Conservation (phyloP, 1,140 invertebrate genomes). For the Drosophila ironensis region DNA sequence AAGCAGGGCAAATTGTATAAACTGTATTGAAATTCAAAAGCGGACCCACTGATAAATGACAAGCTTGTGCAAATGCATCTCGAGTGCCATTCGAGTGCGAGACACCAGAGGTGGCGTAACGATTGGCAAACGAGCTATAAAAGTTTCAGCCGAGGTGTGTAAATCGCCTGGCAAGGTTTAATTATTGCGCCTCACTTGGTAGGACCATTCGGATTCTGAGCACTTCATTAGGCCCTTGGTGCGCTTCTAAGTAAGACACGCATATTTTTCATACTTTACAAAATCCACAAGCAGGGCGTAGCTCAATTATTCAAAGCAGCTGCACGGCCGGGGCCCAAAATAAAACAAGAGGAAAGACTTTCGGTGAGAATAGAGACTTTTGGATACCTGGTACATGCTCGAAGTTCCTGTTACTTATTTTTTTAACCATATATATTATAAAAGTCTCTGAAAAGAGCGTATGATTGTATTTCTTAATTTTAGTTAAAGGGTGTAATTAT, state of each 20-base stretch:
- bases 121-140: background rate
- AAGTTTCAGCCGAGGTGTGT: conserved; percentile 9
- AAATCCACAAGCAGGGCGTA: conserved; percentile 47
- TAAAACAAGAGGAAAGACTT: conserved; percentile 1
- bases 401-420: too few relatives aligned
- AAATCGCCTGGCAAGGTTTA: conserved; percentile 34
- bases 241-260: conserved; percentile 48
- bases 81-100: background rate
- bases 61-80: conserved; percentile 44
- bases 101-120: conserved; percentile 3
- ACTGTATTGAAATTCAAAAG: conserved; percentile 51
- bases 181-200: conserved; percentile 11
- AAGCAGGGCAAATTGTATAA: conserved; percentile 58
- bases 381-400: too few relatives aligned
- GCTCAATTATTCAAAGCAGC: conserved; percentile 72
- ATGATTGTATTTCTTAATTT: too few relatives aligned
- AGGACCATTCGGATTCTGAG: background rate
- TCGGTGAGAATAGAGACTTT: too few relatives aligned
- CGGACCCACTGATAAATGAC: conserved; percentile 56
- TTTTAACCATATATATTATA: too few relatives aligned
- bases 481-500: too few relatives aligned
- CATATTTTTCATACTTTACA: conserved; percentile 75
- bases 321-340: conserved; percentile 1
- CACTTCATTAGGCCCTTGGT: conserved; percentile 49
- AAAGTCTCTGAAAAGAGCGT: too few relatives aligned